These are phyloP conservation scores for Mamestra configurata DNA, from an alignment of 1,140 invertebrate species.

Conservation along the genomic window DNA sequence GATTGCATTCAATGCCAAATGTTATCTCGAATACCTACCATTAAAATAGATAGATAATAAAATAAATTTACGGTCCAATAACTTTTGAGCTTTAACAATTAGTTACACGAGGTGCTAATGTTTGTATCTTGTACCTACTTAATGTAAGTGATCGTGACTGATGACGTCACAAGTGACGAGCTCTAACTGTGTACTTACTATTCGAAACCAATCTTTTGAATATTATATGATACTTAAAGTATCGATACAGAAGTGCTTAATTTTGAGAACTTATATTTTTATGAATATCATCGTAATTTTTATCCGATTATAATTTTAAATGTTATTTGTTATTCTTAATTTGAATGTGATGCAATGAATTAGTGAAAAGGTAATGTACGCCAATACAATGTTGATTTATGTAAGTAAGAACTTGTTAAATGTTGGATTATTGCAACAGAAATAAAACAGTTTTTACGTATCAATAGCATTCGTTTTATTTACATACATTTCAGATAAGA, in stretches of 20 bases:
- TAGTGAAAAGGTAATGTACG: constrained; percentile 42
- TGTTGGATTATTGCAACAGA: constrained; percentile 70
- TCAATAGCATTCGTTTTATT: constrained; percentile 45
- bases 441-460: constrained; percentile 65
- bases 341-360: constrained; percentile 47
- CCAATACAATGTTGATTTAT: constrained; percentile 14
- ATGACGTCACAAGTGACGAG: constrained; percentile 21
- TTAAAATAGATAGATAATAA: constrained; percentile 32
- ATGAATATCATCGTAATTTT: constrained; percentile 28
- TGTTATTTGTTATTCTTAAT: constrained; percentile 41
- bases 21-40: constrained; percentile 46
- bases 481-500: constrained; percentile 48
- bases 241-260: constrained; percentile 46
- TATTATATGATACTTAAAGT: constrained; percentile 43
- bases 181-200: constrained; percentile 41
- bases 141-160: constrained; percentile 19
- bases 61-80: constrained; percentile 49
- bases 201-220: constrained; percentile 35
- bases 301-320: constrained; percentile 26
- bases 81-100: constrained; percentile 30
- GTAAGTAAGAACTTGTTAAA: constrained; percentile 44
- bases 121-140: constrained; percentile 29
- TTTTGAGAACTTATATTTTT: constrained; percentile 54
- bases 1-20: constrained; percentile 49
- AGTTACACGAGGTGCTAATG: constrained; percentile 38